Conservation (phyloP, 2,888 invertebrate species). For the Scaeva pyrastri region DNA sequence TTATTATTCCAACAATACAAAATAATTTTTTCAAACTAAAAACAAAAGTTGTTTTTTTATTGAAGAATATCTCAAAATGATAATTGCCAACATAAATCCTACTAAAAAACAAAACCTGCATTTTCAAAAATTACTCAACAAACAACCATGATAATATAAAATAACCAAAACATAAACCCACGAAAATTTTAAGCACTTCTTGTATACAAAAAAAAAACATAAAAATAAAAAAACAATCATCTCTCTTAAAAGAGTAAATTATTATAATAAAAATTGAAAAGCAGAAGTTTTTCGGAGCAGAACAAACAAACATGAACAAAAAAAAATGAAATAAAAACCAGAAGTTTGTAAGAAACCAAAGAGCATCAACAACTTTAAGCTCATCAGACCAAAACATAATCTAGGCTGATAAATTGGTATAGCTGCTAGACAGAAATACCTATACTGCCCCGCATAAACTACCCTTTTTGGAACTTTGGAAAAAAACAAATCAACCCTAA, state of each 20-base stretch:
- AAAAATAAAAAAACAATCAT: conserved; percentile 54
- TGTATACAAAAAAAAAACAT: neutral
- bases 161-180: conserved; percentile 20
- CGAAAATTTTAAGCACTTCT: neutral
- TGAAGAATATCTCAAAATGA: neutral
- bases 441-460: conserved; percentile 4
- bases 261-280: conserved; percentile 60
- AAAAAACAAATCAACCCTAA: conserved; percentile 17
- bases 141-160: conserved; percentile 25
- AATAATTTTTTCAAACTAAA: neutral
- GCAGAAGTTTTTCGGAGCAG: conserved; percentile 24
- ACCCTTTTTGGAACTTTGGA: conserved; percentile 6
- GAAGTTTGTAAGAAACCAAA: conserved; percentile 33
- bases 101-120: conserved; percentile 1
- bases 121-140: conserved; percentile 17
- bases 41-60: conserved; percentile 20
- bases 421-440: conserved; percentile 33
- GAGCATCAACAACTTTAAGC: neutral
- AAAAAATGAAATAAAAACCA: conserved; percentile 66
- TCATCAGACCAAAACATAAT: conserved; percentile 28
- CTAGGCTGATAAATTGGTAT: conserved; percentile 45
- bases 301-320: neutral
- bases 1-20: neutral
- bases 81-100: conserved; percentile 22
- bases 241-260: conserved; percentile 8